Evolutionary conservation across 2,888 invertebrate genomes (phyloP), one percentile per base, ranked within the genome.

Genomic region (Luperina testacea): DNA sequence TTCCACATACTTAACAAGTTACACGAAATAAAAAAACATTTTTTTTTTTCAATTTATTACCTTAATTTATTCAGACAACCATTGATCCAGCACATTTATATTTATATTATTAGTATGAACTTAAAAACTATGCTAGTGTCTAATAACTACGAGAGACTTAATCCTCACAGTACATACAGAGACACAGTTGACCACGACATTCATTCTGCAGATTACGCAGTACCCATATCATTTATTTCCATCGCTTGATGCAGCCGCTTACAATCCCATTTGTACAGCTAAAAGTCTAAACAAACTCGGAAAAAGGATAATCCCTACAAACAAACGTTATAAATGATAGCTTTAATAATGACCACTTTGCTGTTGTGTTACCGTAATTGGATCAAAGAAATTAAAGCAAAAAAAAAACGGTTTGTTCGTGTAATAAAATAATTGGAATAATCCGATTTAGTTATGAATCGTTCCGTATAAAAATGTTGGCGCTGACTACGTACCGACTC

Each of bases 261-360:
- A 57, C 38, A 70, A 53, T 24, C 24, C 72, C 71, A 69, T 80
- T 78, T 75, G 59, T 38, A 67, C 53, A 57, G 48, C 77, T 73
- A 77, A 87, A 74, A 70, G 63, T 77, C 78, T 85, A 75, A 81
- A 74, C 67, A 78, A 87, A 76, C 63, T 53, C 64, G 71, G 53
- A 53, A 69, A 77, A 79, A 81, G 73, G 86, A 68, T 88, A 80
- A 83, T 75, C 86, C 75, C 24, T 17, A 70, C 65, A 77, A 77
- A 81, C 74, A 87, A 76, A 77, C 48, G 72, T 84, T 84, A 84
- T 84, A 81, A 77, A 75, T 78, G 81, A 77, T 83, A 71, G 83
- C 77, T 79, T 81, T 87, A 81, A 81, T 88, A 83, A 83, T 74
- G 81, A 73, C 83, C 81, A 78, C 72, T 75, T 81, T 72, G 69